These are phyloP conservation scores for Dysidea cf. avara DNA, from an alignment of 37 sponge, comb jelly and placozoan species.

Conservation along the genomic window DNA sequence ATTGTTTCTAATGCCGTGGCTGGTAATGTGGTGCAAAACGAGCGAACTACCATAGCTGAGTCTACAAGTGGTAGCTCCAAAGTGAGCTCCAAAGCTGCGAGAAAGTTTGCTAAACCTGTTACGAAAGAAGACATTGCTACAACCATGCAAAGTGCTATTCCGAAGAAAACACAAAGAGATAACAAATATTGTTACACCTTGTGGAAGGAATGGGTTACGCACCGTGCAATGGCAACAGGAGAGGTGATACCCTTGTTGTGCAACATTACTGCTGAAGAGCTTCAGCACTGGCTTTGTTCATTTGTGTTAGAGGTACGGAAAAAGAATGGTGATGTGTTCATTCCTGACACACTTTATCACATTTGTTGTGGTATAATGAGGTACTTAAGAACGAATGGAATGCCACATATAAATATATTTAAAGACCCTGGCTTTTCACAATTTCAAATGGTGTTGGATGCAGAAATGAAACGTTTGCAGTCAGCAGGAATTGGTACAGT, in stretches of 20 bases:
- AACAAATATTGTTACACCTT: conserved; percentile 3
- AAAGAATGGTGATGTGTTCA: conserved; percentile 1
- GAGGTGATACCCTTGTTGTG: too few species aligned
- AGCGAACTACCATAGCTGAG: too few species aligned
- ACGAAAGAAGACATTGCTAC: conserved; percentile 11
- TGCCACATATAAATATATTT: conserved; percentile 1
- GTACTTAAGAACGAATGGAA: conserved; percentile 5
- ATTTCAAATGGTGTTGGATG: conserved; percentile 15
- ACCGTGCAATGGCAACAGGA: not conserved
- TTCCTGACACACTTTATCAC: conserved; percentile 26
- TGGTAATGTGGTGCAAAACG: too few species aligned
- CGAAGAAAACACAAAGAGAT: conserved; percentile 1
- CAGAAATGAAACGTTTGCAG: conserved; percentile 49
- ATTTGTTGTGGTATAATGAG: conserved; percentile 27
- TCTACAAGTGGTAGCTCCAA: too few species aligned
- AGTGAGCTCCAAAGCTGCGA: too few species aligned
- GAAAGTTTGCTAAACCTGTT: conserved; percentile 8
- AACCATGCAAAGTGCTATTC: not conserved
- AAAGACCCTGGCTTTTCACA: conserved; percentile 22
- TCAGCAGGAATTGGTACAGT: not conserved
- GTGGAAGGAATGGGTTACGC: conserved; percentile 14
- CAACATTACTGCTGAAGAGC: not conserved
- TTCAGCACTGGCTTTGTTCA: conserved; percentile 18
- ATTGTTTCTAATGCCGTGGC: too few species aligned
- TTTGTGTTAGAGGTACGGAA: conserved; percentile 21